Evolutionary conservation across 2,888 invertebrate species (phyloP), one percentile per base, ranked within the genome.

Genomic region (Eustalomyia histrio): DNA sequence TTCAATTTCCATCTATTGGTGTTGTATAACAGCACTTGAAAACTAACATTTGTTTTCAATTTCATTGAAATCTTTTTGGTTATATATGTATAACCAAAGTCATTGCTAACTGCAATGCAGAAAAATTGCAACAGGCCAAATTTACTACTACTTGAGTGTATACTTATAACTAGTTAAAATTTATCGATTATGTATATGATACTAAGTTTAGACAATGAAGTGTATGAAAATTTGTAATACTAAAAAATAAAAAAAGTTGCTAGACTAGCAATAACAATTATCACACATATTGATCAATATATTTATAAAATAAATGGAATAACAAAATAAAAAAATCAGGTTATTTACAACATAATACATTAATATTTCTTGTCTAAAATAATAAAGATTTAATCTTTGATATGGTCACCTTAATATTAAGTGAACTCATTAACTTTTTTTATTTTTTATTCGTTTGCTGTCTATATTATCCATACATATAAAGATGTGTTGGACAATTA

Each of bases 41-140:
- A 67, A 67, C 76, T 58, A 24, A 55, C 73, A 71, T 69, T 81
- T 81, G 81, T 78, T 81, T 81, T 81, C 81, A 81, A 67, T 81
- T 81, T 81, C 81, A 81, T 78, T 81, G 74, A 81, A 75, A 81
- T 68, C 14, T 63, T 74, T 76, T 75, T 72, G 33, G 53, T 43
- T 12, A 47, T 14, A 47, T 1, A 55, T 55, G 21, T 29, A 29
- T 29, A 29, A 50, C 57, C 71, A 81, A 81, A 78, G 81, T 78
- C 81, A 81, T 78, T 74, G 78, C 81, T 81, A 74, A 47, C 43
- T n/a, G 43, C 43, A 47, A 47, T 12, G 12, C 2, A 39, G 39
- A 39, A 39, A 39, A 39, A 39, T 35, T 39, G 14, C n/a, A 47
- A n/a, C 2, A 47, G n/a, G n/a, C 5, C n/a, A 47, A 29, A 29